Base-by-base conservation (phyloP, 2,888 invertebrate species). In the Flexamia atlantica region DNA sequence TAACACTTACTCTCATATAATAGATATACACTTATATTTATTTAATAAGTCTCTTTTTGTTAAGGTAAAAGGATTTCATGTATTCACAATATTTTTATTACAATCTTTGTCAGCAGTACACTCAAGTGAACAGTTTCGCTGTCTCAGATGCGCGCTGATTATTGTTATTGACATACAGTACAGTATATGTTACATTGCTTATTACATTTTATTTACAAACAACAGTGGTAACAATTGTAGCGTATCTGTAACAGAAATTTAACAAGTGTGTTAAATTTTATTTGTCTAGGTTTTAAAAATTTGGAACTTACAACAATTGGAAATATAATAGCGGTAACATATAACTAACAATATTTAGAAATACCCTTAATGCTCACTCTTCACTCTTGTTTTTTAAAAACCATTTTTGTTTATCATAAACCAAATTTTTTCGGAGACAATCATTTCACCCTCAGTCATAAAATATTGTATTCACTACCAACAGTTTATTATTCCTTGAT, bases 1-100 rank as follows among this genome's bases (percentile, higher is more conserved):
- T 76, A 76, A 76, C 76, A 76, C 17, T 50, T 76, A 76, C 7
- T 72, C 50, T 50, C 20, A 20, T 76, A 72, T 28, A 36, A 72
- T 72, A 50, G 76, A 76, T 76, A 76, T 50, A 20, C 50, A 76
- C 50, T 42, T 76, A 76, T 50, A 76, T 50, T 76, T 76, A 76
- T 46, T 46, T 76, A 76, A 36, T n/a, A 76, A 28, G 28, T 30
- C 64, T 64, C 64, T 64, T 17, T 25, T 64, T 9, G 25, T 30
- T 64, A 28, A 28, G 12, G 28, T 64, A 64, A 30, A 28, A 64
- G 25, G 25, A 64, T 28, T 64, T 64, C 30, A 64, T 64, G 23
- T 53, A 64, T 64, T 64, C 64, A 64, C 64, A 64, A 64, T 53
- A 64, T 5, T 64, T 64, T 64, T 28, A 20, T 64, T 64, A 64